Evolutionary conservation across 2,888 invertebrate species (phyloP).

Genomic region (Sturmia bella): DNA sequence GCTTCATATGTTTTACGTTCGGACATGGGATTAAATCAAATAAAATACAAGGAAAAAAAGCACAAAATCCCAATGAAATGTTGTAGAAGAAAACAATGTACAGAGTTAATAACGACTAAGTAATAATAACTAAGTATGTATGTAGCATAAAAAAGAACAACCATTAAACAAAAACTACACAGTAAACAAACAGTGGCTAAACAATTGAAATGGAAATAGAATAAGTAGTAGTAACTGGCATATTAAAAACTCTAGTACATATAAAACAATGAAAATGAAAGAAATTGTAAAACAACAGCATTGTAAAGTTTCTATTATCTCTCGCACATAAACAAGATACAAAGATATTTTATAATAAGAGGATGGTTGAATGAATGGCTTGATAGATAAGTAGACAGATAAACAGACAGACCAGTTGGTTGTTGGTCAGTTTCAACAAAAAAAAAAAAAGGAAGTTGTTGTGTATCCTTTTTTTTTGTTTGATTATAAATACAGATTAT

Average conservation of each 20-base stretch:
- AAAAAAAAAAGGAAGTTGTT: slow-evolving; percentile 16
- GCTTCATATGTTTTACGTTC: background rate
- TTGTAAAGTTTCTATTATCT: slow-evolving; percentile 38
- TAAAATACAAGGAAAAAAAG: background rate
- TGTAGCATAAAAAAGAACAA: slow-evolving; percentile 30
- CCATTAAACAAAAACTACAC: slow-evolving; percentile 44
- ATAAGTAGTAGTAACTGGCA: slow-evolving; percentile 13
- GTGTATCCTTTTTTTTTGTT: background rate
- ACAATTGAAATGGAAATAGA: slow-evolving; percentile 41
- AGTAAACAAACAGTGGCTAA: slow-evolving; percentile 48
- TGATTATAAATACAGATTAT: slow-evolving; percentile 16
- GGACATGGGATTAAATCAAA: slow-evolving; percentile 5
- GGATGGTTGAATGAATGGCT: slow-evolving; percentile 1
- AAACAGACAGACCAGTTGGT: background rate
- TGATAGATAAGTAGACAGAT: background rate
- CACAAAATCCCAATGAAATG: slow-evolving; percentile 6
- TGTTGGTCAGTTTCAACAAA: slow-evolving; percentile 20
- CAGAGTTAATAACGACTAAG: slow-evolving; percentile 45
- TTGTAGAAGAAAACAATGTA: slow-evolving; percentile 1
- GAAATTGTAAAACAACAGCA: slow-evolving; percentile 5
- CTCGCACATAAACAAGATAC: slow-evolving; percentile 35
- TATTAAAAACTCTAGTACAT: background rate
- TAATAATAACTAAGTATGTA: no score
- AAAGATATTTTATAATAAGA: slow-evolving; percentile 1
- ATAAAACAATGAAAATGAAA: slow-evolving; percentile 22